Conservation (phyloP, 2,888 invertebrate species). For the Rhyacophila evoluta region DNA sequence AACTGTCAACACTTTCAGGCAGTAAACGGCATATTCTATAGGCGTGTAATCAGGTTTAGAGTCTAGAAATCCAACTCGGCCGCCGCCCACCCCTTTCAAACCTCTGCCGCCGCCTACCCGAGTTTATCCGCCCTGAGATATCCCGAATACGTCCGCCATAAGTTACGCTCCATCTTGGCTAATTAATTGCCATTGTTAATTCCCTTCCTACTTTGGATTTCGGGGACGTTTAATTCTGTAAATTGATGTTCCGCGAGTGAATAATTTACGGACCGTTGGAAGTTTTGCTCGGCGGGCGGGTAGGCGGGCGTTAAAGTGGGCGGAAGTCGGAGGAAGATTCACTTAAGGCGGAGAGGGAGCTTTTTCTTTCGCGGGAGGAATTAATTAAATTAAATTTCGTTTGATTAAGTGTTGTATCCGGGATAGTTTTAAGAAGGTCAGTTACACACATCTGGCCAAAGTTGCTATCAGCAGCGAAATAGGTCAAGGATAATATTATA, state of each 20-base stretch:
- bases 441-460: neutral
- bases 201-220: slow-evolving; percentile 54
- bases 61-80: neutral
- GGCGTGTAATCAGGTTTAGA: slow-evolving; percentile 38
- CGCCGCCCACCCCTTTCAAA: slow-evolving; percentile 23
- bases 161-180: slow-evolving; percentile 53
- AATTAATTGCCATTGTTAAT: slow-evolving; percentile 55
- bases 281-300: slow-evolving; percentile 36
- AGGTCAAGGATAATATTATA: too few species aligned
- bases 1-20: slow-evolving; percentile 36
- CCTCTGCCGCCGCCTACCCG: neutral
- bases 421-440: neutral
- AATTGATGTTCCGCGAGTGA: slow-evolving; percentile 55
- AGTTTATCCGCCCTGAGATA: slow-evolving; percentile 39
- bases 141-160: slow-evolving; percentile 39
- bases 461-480: too few species aligned
- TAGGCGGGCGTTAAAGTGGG: slow-evolving; percentile 44
- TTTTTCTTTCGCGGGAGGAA: slow-evolving; percentile 31
- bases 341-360: slow-evolving; percentile 40
- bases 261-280: slow-evolving; percentile 54
- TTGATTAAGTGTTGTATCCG: slow-evolving; percentile 30
- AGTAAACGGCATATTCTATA: neutral
- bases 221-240: slow-evolving; percentile 55
- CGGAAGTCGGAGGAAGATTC: slow-evolving; percentile 52
- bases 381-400: slow-evolving; percentile 44